phyloP scores from a whole-genome alignment of 2,113 vertebrate species.

The Tor tambroides region DNA sequence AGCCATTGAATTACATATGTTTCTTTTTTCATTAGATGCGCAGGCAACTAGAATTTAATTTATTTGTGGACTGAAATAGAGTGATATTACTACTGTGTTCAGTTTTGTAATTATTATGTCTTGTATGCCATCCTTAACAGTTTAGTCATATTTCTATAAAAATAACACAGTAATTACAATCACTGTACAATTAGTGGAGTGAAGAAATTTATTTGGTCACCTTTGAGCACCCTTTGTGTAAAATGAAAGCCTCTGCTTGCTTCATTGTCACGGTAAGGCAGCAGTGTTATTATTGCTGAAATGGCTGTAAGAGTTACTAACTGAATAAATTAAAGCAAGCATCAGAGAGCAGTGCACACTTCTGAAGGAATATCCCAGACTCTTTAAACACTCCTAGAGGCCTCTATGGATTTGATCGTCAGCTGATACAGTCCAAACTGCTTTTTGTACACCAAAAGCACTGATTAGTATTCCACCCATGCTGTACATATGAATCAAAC shows the following conservation, averaged over 20 bases:
- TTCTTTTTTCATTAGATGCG: background rate
- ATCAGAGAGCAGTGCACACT: background rate
- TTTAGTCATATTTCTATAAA: background rate
- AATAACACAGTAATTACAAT: background rate
- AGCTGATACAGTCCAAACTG: background rate
- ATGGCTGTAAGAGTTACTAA: background rate
- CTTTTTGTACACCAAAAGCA: background rate
- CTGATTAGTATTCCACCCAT: background rate
- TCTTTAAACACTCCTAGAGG: background rate
- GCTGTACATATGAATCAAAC: background rate
- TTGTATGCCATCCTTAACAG: background rate
- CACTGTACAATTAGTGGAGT: background rate
- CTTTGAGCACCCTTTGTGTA: background rate
- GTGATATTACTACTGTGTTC: background rate
- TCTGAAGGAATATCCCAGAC: background rate
- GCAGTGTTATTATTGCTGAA: background rate
- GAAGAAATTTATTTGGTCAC: background rate
- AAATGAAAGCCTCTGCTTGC: background rate
- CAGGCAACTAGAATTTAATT: background rate
- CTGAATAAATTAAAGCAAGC: background rate
- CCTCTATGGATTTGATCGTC: conserved; percentile 4
- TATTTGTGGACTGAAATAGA: background rate
- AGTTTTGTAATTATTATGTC: background rate
- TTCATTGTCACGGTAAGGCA: background rate
- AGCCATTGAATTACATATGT: background rate